Evolutionary conservation across 2,797 vertebrate genomes (phyloP).

Genomic region (Apodemus agrarius): DNA sequence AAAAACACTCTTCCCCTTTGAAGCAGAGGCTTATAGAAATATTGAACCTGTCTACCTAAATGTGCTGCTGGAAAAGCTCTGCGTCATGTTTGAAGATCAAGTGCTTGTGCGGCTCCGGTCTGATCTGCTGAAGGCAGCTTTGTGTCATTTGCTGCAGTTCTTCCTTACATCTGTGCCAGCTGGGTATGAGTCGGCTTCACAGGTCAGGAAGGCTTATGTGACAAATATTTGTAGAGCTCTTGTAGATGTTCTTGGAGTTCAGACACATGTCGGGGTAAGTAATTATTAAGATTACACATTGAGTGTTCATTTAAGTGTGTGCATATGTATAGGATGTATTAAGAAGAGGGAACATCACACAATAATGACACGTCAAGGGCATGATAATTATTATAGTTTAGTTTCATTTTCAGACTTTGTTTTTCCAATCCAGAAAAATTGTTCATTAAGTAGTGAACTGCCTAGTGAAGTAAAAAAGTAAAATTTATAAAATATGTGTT

Average conservation of each 20-base stretch:
- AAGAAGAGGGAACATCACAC: constrained; percentile 31
- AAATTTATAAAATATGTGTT: constrained; percentile 37
- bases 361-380: background rate
- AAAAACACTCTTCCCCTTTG: constrained; percentile 89
- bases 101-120: constrained; percentile 86
- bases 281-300: constrained; percentile 72
- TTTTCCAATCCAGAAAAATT: constrained; percentile 59
- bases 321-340: background rate
- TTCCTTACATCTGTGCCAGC: constrained; percentile 91
- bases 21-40: constrained; percentile 82
- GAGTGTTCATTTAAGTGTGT: constrained; percentile 31
- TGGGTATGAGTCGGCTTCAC: constrained; percentile 91
- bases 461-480: constrained; percentile 3
- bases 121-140: constrained; percentile 88
- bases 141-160: constrained; percentile 93
- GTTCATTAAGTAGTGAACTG: constrained; percentile 40
- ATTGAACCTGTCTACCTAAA: constrained; percentile 93
- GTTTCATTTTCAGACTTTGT: constrained; percentile 35
- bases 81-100: constrained; percentile 87
- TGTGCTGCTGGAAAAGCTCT: constrained; percentile 93
- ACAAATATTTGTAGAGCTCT: constrained; percentile 90
- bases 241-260: constrained; percentile 90
- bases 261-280: constrained; percentile 90
- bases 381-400: constrained; percentile 42
- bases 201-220: constrained; percentile 89